Base-by-base conservation (phyloP, 2,113 vertebrate species). In the Elanus axillaris region DNA sequence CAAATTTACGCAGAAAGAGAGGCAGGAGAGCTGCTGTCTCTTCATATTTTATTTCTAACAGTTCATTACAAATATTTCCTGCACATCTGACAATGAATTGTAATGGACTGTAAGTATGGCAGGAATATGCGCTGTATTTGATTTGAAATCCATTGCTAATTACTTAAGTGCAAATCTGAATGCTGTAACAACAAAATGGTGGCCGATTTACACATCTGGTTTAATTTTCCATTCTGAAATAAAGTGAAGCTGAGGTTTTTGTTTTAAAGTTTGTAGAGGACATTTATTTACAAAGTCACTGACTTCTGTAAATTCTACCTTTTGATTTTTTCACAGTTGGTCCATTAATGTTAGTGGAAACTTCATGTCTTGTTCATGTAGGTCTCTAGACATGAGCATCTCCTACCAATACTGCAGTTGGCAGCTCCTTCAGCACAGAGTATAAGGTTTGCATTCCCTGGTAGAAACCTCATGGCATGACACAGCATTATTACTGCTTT, bases 391-490 rank as follows among this genome's bases (percentile, higher is more conserved):
- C 40, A 7, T 2, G 15, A 62, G 16, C 62, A 85, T 74, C 40
- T 89, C 42, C 42, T 78, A 3, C 23, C 13, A 60, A 36, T 11
- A 1, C 27, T 64, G 60, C 29, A 74, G 26, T 8, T 73, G 55
- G 47, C 91, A 77, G 48, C 20, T 66, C 43, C 79, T 77, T 75
- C 43, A 59, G 63, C n/a, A 5, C 42, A 42, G 48, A 53, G 47
- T 20, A 9, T 20, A 21, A 78, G 43, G 20, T 32, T 82, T 55
- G 20, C 5, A 2, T 31, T 89, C 9, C 45, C 32, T n/a, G 18
- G 29, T 8, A 27, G 86, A 72, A 91, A 32, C 42, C 16, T 63
- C 47, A 12, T 0, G 0, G 36, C 3, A 2, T 75, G 47, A 59
- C 38, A 23, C 38, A 32, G 43, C 2, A 29, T 1, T 31, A 5